A percentile compares a stretch with the other conserved stretches of the same genome.
phyloP scores from a whole-genome alignment of 2,888 invertebrate species.

The Dastarcus helophoroides region DNA sequence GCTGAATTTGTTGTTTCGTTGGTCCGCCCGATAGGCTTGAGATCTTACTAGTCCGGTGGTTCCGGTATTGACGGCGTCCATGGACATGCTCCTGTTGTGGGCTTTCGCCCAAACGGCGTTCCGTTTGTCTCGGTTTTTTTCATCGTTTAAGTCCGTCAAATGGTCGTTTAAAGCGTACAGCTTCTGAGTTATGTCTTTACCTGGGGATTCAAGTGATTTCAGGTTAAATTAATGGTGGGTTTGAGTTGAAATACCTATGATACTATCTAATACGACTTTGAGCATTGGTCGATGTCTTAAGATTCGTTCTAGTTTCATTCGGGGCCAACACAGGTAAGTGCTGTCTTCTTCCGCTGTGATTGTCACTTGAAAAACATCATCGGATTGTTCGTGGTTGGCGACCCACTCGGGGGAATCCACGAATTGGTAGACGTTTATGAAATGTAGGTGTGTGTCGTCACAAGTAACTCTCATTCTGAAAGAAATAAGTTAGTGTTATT shows the following conservation, averaged over 20 bases:
- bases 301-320: conserved; percentile 62
- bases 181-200: conserved; percentile 76
- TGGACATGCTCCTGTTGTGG: conserved; percentile 59
- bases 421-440: conserved; percentile 70
- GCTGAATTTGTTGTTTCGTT: conserved; percentile 36
- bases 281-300: conserved; percentile 63
- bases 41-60: conserved; percentile 63
- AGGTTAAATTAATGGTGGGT: neutral
- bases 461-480: conserved; percentile 69
- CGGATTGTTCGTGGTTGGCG: conserved; percentile 63
- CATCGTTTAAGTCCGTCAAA: conserved; percentile 42
- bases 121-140: conserved; percentile 27
- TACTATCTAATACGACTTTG: conserved; percentile 62
- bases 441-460: conserved; percentile 72
- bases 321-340: conserved; percentile 68
- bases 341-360: conserved; percentile 68
- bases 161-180: conserved; percentile 73
- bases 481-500: conserved; percentile 13
- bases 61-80: conserved; percentile 69
- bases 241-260: too few species aligned
- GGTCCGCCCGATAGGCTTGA: conserved; percentile 44
- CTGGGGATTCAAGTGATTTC: conserved; percentile 29
- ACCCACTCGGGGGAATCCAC: conserved; percentile 88
- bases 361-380: conserved; percentile 69
- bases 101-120: conserved; percentile 36